Conservation (phyloP, 2,888 invertebrate genomes). For the Epinotia ramella region DNA sequence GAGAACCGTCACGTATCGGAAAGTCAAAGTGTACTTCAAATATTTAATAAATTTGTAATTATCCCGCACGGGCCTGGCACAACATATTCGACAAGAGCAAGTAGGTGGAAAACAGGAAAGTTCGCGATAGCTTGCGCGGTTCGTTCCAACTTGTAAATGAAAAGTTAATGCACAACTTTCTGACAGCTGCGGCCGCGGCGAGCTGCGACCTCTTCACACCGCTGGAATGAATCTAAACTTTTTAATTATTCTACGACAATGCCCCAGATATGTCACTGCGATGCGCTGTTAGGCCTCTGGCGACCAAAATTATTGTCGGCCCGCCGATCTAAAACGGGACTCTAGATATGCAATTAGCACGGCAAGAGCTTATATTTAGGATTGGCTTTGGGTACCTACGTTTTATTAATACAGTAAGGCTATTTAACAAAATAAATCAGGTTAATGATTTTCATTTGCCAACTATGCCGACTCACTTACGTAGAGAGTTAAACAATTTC, state of each 20-base stretch:
- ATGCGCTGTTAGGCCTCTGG: conserved; percentile 40
- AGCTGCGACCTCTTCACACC: conserved; percentile 65
- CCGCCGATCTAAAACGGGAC: background rate
- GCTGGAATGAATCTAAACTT: conserved; percentile 72
- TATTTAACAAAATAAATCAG: background rate
- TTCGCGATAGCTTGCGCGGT: conserved; percentile 63
- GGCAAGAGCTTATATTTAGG: background rate
- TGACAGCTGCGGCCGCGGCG: conserved; percentile 69
- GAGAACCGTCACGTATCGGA: background rate
- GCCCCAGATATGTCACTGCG: conserved; percentile 61
- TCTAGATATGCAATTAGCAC: background rate
- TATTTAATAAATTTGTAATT: conserved; percentile 35
- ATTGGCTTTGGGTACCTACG: background rate
- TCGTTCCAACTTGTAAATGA: conserved; percentile 77
- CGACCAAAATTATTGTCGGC: background rate
- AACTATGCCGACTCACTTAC: background rate
- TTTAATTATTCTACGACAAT: conserved; percentile 71
- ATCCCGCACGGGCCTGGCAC: conserved; percentile 8
- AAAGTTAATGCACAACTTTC: conserved; percentile 79
- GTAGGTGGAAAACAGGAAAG: conserved; percentile 66
- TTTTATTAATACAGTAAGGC: too few relatives aligned
- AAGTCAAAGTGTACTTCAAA: background rate
- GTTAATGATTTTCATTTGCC: background rate
- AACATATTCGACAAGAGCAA: conserved; percentile 56
- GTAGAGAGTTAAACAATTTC: background rate